Evolutionary conservation across 92 coral and sea anemone species (phyloP).

Genomic region (Zoanthus sociatus): DNA sequence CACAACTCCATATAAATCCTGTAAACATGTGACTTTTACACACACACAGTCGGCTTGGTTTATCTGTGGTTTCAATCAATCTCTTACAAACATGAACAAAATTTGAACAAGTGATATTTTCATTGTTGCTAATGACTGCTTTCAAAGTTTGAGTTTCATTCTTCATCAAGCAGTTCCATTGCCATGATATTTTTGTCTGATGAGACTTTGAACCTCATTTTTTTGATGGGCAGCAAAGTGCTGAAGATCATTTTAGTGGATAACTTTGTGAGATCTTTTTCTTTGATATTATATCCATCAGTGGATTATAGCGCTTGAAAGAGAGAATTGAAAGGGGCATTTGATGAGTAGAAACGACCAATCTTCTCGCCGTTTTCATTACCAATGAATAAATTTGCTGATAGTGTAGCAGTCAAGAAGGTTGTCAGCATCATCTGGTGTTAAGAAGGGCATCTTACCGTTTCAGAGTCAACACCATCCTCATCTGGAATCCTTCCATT

Average conservation of each 20-base stretch:
- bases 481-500: conserved; percentile 2
- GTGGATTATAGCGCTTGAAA: conserved; percentile 5
- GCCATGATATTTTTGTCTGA: neutral
- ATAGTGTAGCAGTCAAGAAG: neutral
- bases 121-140: conserved; percentile 4
- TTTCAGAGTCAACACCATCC: conserved; percentile 2
- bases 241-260: neutral
- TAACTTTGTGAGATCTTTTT: neutral
- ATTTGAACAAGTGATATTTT: neutral
- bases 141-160: neutral
- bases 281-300: conserved; percentile 5
- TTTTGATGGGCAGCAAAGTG: neutral
- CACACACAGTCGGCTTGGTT: neutral
- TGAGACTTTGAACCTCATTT: neutral
- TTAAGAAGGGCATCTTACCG: neutral
- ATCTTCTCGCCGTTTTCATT: neutral
- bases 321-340: neutral
- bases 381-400: neutral
- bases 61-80: neutral
- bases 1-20: conserved; percentile 4
- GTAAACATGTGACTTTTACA: neutral
- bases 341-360: conserved; percentile 1
- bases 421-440: neutral
- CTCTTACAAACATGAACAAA: conserved; percentile 3
- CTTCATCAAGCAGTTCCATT: neutral